Evolutionary conservation across 2,888 invertebrate species (phyloP).

Genomic region (Parnassius smintheus): DNA sequence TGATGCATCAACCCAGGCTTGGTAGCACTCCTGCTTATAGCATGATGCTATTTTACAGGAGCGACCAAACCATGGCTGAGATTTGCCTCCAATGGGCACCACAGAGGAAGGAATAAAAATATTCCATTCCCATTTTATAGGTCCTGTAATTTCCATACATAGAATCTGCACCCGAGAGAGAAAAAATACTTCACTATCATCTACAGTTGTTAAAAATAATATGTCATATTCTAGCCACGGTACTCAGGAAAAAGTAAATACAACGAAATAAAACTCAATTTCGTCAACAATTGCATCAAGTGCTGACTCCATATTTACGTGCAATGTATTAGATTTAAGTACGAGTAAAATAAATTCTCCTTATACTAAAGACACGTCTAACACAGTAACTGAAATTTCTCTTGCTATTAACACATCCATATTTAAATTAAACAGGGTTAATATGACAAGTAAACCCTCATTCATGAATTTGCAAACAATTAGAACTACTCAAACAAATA

Average conservation of each 20-base stretch:
- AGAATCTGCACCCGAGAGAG: constrained; percentile 11
- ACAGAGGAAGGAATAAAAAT: no score
- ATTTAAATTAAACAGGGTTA: not conserved
- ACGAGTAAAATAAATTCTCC: not conserved
- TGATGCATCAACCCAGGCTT: no score
- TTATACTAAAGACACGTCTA: not conserved
- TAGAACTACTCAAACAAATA: not conserved
- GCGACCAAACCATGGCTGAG: no score
- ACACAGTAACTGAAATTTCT: not conserved
- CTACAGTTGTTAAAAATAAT: not conserved
- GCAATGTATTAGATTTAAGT: not conserved
- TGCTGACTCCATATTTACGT: not conserved
- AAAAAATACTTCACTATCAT: not conserved
- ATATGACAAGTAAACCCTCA: not conserved
- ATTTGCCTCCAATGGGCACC: no score
- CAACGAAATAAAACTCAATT: not conserved
- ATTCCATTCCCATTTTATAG: not conserved
- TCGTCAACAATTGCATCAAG: not conserved
- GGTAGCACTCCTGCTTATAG: no score
- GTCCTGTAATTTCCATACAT: no score
- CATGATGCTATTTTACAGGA: no score
- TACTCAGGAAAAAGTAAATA: not conserved
- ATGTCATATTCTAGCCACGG: not conserved
- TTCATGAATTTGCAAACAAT: not conserved
- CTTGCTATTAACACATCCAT: not conserved